Evolutionary conservation across 1,140 invertebrate species (phyloP).

Genomic region (Zaprionus ornatus): DNA sequence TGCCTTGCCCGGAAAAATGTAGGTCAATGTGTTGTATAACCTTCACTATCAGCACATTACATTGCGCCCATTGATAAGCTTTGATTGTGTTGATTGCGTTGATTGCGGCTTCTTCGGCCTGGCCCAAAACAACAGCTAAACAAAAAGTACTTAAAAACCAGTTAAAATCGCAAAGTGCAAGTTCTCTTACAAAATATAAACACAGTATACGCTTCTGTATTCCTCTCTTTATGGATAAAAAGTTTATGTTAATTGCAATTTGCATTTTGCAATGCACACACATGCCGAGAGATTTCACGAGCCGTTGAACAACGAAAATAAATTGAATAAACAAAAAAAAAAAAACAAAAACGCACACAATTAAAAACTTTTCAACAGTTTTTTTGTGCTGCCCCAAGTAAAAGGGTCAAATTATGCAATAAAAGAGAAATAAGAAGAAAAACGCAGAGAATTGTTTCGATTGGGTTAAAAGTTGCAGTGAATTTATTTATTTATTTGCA

Average conservation of each 20-base stretch:
- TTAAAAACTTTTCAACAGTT: constrained; percentile 18
- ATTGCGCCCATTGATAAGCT: constrained; percentile 39
- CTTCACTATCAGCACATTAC: constrained; percentile 40
- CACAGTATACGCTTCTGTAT: neutral
- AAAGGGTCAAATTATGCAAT: constrained; percentile 35
- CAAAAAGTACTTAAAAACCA: neutral
- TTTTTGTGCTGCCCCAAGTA: constrained; percentile 2
- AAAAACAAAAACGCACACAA: constrained; percentile 20
- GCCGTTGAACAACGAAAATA: constrained; percentile 22
- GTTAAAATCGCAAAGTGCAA: constrained; percentile 18
- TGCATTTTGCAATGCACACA: constrained; percentile 41
- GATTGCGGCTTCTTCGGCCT: constrained; percentile 15
- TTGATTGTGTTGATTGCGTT: constrained; percentile 22
- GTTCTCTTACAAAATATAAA: constrained; percentile 1
- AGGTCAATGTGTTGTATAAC: constrained; percentile 55
- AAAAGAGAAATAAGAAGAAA: neutral
- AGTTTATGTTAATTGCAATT: constrained; percentile 56
- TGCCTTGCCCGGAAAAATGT: constrained; percentile 8
- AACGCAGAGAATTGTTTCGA: neutral
- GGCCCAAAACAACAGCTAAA: constrained; percentile 6
- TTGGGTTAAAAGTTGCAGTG: neutral
- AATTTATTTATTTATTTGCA: neutral
- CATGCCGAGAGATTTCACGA: constrained; percentile 31
- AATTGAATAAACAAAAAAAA: constrained; percentile 38
- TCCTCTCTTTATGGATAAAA: constrained; percentile 1